Percentiles rank a stretch among this genome's conserved stretches.
phyloP scores from a whole-genome alignment of 2,113 vertebrate species.

The Zootoca vivipara region DNA sequence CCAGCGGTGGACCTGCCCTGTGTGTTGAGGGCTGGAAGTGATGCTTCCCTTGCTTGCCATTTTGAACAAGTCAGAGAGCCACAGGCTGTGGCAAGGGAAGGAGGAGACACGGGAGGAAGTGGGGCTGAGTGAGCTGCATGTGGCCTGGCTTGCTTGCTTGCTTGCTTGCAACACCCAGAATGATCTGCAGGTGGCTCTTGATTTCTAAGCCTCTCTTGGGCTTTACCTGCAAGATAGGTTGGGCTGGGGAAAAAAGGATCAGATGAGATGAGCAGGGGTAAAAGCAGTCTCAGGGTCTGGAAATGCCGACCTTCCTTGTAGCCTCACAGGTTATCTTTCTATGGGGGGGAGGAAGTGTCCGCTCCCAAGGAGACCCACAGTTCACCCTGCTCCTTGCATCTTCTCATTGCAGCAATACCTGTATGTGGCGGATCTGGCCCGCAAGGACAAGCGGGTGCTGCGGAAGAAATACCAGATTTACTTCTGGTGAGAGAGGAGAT shows the following conservation, averaged over 20 bases:
- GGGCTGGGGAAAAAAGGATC: not conserved
- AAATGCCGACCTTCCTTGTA: not conserved
- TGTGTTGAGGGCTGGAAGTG: not conserved
- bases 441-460: conserved; percentile 94
- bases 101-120: not conserved
- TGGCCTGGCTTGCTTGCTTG: not conserved
- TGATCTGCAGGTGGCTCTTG: not conserved
- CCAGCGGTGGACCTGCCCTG: not conserved
- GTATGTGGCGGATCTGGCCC: conserved; percentile 90
- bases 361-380: accelerated
- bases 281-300: not conserved
- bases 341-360: no score
- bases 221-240: not conserved
- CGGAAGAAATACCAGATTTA: conserved; percentile 99
- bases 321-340: not conserved
- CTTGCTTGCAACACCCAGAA: not conserved
- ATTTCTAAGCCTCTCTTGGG: no score
- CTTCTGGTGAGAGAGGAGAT: conserved; percentile 86
- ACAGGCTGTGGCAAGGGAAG: not conserved
- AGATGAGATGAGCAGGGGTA: not conserved
- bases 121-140: no score
- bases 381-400: not conserved
- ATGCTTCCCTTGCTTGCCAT: not conserved
- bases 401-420: conserved; percentile 85
- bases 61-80: not conserved